Base-by-base conservation (phyloP, 2,797 vertebrate species). In the Neostethus bicornis region DNA sequence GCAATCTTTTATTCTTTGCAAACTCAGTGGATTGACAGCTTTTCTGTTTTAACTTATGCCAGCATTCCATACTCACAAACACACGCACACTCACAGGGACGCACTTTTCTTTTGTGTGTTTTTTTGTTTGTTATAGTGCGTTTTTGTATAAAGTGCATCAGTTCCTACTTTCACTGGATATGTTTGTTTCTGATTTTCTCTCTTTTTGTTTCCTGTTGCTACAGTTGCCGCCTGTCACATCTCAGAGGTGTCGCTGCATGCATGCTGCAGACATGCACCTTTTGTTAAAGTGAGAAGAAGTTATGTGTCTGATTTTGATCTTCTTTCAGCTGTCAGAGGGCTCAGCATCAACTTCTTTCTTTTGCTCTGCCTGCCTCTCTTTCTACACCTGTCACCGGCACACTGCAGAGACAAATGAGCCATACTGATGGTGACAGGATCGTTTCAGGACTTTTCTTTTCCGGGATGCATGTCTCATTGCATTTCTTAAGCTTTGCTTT, bases 281-380 rank as follows among this genome's bases (percentile, higher is more conserved):
- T 0, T 41, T 51, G 52, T 61, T 62, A 42, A 70, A 75, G 44
- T 3, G 1, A 39, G 34, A 11, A 49, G 39, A 73, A 59, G 57
- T 65, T 60, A 42, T 47, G 52, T 42, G 55, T 48, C 28, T 67
- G 73, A 63, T 60, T 72, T 53, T 63, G 70, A 71, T 73, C 72
- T 65, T 41, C 51, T 77, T 61, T 72, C 47, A 48, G 20, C 61
- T 73, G 70, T 75, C 77, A 64, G 60, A 10, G 3, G 16, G 39
- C 58, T 75, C 64, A 13, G 43, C 50, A 1, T 68, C 60, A 8
- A 51, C 64, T 41, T 65, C 46, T 0, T 46, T 67, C 55, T 74
- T 49, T 46, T 44, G 37, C 50, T 61, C 51, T 4, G 50, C 66
- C 60, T 61, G 47, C 50, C 56, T 69, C 49, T 38, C 56, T 39